Base-by-base conservation (phyloP, 2,888 invertebrate species). In the Latrodectus hesperus region DNA sequence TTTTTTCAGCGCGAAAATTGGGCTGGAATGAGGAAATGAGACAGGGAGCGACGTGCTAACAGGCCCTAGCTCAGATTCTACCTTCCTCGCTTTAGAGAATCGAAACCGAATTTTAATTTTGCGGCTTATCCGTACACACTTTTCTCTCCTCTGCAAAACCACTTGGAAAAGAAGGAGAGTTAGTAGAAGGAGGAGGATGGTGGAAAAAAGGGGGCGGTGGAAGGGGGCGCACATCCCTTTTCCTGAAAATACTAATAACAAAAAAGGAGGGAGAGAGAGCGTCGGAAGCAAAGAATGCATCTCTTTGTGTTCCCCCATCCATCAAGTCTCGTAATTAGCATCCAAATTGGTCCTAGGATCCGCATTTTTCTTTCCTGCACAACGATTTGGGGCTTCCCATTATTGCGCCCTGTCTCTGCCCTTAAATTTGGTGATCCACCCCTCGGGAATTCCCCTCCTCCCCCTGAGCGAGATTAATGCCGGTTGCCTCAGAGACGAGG, bases 291-390 rank as follows among this genome's bases (percentile, higher is more conserved):
- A 82, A 82, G 82, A 82, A 82, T 82, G 75, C 82, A 55, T 11
- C 79, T 79, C 79, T 68, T 78, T 79, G 79, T 79, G 71, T 60
- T 71, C 55, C 53, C 70, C 78, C 84, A 84, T 84, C 84, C 84
- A 84, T 84, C 84, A 84, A 65, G 52, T 14, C 52, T 55, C 65
- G 84, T 78, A 84, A 84, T 84, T 84, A 84, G 84, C 84, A 84
- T 84, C 84, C 84, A 84, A 84, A 84, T 84, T 84, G 84, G 84
- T 53, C 74, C 84, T 49, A 65, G 70, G 76, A 70, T 71, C 70
- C 77, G 77, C 84, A 84, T 84, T 84, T 84, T 84, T 84, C 84
- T 84, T 76, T 68, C 68, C 65, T 60, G 76, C 76, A 76, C 60
- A 60, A 76, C 77, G 77, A 77, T 79, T 70, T 71, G 71, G 79